Base-by-base conservation (phyloP, 2,113 vertebrate species). In the Arvicanthis niloticus region DNA sequence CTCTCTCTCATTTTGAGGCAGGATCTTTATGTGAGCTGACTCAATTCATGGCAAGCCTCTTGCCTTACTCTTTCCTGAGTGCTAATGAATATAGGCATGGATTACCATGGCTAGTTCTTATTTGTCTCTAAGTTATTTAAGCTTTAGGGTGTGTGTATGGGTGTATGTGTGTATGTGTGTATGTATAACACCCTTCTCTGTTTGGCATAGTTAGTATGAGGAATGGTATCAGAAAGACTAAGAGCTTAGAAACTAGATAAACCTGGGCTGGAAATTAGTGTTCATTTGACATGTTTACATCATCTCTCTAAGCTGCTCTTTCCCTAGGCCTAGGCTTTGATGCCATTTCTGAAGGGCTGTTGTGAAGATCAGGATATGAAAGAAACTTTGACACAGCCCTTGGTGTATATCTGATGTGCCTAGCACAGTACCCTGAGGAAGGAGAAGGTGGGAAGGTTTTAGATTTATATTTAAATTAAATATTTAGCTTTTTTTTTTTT, bases 71-170 rank as follows among this genome's bases (percentile, higher is more conserved):
- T 65, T 15, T 40, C 51, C 51, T 37, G 78, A 81, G 51, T 77
- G 34, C 19, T n/a, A 58, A 24, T 85, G 58, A 60, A 62, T 26
- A 8, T 40, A 84, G 48, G 12, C 4, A 8, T 84, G 81, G 26
- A 7, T 34, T 7, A 2, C 40, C 24, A 65, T 65, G 16, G 13
- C 3, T 45, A 31, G 48, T 34, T 94, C 37, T 53, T 58, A 1
- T 60, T 75, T 42, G 19, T 45, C 88, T 86, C 80, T 60, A 91
- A 93, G 60, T 85, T 95, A 67, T 68, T 84, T 73, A 93, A 88
- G 40, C 51, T 70, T 26, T 87, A n/a, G 31, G 4, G n/a, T 22
- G 7, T 60, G 56, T 82, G 37, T 82, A 2, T 40, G 19, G 37
- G 31, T 34, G 67, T 70, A 24, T 86, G 37, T 34, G 31, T 68